Percentiles rank a stretch among this genome's conserved stretches.
phyloP scores from a whole-genome alignment of 2,888 invertebrate species.

The Beris morrisii region DNA sequence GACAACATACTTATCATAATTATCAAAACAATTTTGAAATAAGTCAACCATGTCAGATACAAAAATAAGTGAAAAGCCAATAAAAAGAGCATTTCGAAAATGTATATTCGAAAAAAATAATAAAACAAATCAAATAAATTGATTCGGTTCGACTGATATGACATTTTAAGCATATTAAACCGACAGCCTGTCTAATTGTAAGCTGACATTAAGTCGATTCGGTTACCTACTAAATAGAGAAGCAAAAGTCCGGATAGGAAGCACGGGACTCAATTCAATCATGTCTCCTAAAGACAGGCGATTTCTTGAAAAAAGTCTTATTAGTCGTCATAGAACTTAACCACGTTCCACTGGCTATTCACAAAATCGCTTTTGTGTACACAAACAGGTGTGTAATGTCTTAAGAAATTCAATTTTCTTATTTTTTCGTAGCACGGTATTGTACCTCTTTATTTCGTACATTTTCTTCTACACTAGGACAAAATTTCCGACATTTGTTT shows the following conservation, averaged over 20 bases:
- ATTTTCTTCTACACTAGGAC: neutral
- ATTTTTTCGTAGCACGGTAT: constrained; percentile 3
- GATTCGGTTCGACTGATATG: constrained; percentile 34
- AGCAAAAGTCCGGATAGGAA: constrained; percentile 15
- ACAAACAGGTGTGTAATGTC: too few species aligned
- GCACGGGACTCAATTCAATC: neutral
- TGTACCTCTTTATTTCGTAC: constrained; percentile 2
- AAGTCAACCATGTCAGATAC: constrained; percentile 12
- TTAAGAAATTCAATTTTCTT: too few species aligned
- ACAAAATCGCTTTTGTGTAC: too few species aligned
- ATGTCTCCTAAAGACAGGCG: too few species aligned
- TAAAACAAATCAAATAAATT: constrained; percentile 30
- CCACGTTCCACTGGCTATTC: too few species aligned
- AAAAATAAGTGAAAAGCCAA: constrained; percentile 13
- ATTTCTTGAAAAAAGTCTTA: too few species aligned
- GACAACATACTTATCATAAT: too few species aligned
- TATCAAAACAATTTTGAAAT: neutral
- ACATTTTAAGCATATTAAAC: constrained; percentile 38
- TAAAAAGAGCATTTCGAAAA: constrained; percentile 2
- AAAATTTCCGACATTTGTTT: constrained; percentile 10
- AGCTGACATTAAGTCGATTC: constrained; percentile 32
- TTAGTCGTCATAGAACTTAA: too few species aligned
- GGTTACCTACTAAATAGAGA: constrained; percentile 15
- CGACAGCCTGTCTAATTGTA: constrained; percentile 38
- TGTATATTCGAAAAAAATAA: neutral